phyloP scores from a whole-genome alignment of 2,113 vertebrate species.

The Megaceryle torquata region DNA sequence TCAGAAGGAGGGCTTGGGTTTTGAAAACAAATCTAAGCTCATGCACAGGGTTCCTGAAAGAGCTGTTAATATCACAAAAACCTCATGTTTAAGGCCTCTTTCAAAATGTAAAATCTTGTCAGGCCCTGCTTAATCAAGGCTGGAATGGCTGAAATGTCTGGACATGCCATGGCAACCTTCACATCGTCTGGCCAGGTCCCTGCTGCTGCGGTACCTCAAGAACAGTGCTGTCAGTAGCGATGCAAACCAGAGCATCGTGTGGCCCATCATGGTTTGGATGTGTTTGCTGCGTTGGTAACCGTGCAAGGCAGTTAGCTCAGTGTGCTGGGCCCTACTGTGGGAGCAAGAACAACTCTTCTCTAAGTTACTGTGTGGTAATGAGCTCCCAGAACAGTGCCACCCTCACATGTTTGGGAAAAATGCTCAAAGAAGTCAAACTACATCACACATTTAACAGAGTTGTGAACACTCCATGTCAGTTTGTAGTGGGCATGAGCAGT shows the following conservation, averaged over 20 bases:
- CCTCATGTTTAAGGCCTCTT: background rate
- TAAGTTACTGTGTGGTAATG: background rate
- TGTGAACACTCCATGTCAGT: background rate
- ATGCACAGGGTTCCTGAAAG: background rate
- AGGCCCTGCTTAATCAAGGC: background rate
- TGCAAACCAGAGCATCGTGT: background rate
- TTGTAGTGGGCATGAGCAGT: background rate
- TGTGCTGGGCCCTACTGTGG: rapidly evolving
- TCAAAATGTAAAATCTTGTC: background rate
- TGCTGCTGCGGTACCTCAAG: background rate
- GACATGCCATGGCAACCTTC: background rate
- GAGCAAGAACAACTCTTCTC: background rate
- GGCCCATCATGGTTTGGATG: background rate
- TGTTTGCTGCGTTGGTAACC: background rate
- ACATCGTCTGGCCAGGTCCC: background rate
- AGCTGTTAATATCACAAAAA: conserved; percentile 17
- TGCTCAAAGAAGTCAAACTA: background rate
- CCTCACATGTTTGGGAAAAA: background rate
- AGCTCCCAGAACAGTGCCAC: background rate
- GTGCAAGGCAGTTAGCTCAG: background rate
- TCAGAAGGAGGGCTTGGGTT: conserved; percentile 22
- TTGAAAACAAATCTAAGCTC: conserved; percentile 25
- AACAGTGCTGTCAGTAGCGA: background rate
- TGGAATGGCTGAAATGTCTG: background rate
- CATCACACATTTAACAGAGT: background rate